Evolutionary conservation across 1,140 invertebrate genomes (phyloP).

Genomic region (Drosophila lini): DNA sequence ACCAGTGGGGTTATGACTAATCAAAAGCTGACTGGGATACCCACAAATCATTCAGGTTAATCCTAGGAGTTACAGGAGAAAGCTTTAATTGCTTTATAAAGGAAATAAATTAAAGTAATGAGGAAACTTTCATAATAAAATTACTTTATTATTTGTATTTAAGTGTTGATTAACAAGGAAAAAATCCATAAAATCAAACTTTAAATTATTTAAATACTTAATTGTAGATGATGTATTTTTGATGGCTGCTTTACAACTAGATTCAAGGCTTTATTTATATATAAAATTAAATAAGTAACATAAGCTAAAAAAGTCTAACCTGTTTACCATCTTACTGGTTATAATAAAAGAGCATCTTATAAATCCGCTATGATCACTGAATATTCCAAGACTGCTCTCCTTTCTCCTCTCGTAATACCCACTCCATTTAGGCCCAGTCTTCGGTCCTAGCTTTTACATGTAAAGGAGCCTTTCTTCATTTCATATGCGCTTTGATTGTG

Average conservation of each 20-base stretch:
- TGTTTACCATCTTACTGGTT: background rate
- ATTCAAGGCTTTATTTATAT: too few relatives aligned
- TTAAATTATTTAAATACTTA: background rate
- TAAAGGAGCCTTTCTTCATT: slow-evolving; percentile 35
- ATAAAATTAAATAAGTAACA: background rate
- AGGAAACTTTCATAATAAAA: background rate
- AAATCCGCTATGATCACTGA: background rate
- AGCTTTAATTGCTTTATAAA: background rate
- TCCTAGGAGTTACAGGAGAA: background rate
- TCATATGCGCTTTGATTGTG: slow-evolving; percentile 72
- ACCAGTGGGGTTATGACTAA: background rate
- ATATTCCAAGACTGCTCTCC: background rate
- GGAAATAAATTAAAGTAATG: background rate
- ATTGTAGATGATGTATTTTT: background rate
- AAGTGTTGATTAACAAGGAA: background rate
- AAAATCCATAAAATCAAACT: background rate
- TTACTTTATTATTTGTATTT: background rate
- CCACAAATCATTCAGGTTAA: background rate
- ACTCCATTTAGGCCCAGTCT: background rate
- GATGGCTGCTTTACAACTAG: background rate
- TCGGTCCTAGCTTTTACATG: slow-evolving; percentile 7
- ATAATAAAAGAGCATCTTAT: too few relatives aligned
- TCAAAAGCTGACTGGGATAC: slow-evolving; percentile 1
- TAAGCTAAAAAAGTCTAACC: background rate
- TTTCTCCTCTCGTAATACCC: background rate